Evolutionary conservation across 2,113 vertebrate genomes (phyloP), one percentile per base, ranked within the genome.

Genomic region (Eublepharis macularius): DNA sequence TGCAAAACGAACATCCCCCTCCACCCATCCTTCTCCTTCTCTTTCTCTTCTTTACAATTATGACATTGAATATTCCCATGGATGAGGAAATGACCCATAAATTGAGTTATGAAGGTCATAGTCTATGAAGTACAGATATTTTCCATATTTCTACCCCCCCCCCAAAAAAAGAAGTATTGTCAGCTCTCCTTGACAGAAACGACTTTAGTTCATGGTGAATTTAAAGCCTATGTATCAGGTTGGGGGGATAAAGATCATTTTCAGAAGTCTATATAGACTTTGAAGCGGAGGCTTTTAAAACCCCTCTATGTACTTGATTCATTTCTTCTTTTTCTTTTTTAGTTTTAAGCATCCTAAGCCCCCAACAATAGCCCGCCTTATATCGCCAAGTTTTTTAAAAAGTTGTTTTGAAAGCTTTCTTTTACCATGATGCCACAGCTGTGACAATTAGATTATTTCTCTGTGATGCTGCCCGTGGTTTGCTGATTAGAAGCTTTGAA

Each of bases 71-170:
- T 93, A 92, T 89, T 82, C 83, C 93, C 87, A 91, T 81, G 82
- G 88, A 88, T 93, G 94, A 93, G 85, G 79, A 90, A 95, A 93
- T 93, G 85, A 93, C 92, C 89, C 78, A 84, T 75, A 92, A 95
- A 95, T 93, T 93, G 81, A 95, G 91, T 89, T 91, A 91, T 86
- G 93, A 94, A 94, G 88, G 92, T 95, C 93, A 89, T 89, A 84
- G 66, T 87, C 91, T 93, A 24, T 14, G 87, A 88, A 86, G 68
- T 90, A 80, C 68, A 82, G 47, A 88, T 86, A 86, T 89, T 90
- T 94, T 83, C 60, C 68, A 81, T 89, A 78, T 86, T 95, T 92
- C 76, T 92, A 68, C 72, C 60, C 60, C 60, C 24, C 24, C 24
- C 24, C 19, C 19, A 17, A 24, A 87, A 90, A 63, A 80, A 90